These are phyloP conservation scores for Saguinus imperator DNA, from an alignment of 2,113 vertebrate genomes.

Conservation along the genomic window DNA sequence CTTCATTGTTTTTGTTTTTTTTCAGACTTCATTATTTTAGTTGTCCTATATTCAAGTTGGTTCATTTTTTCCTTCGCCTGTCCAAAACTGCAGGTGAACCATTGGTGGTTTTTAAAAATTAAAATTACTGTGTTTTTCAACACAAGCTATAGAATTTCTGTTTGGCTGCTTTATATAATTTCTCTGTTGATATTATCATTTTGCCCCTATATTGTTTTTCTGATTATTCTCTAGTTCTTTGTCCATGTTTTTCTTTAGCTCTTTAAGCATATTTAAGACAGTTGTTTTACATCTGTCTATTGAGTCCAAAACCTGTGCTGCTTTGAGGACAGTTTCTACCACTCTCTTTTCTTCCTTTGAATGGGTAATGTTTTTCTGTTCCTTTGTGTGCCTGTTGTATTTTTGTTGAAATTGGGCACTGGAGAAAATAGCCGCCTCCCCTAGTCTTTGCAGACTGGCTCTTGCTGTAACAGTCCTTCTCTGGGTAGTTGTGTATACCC, in stretches of 20 bases:
- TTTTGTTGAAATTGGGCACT: not conserved
- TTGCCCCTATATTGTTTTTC: not conserved
- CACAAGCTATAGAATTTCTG: not conserved
- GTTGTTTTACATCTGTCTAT: not conserved
- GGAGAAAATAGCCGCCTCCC: not conserved
- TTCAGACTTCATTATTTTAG: not conserved
- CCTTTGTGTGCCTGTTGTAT: not conserved
- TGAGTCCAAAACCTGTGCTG: not conserved
- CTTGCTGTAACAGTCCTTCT: not conserved
- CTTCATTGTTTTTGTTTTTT: conserved; percentile 21
- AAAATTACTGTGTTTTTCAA: not conserved
- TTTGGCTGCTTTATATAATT: not conserved
- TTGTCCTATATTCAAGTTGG: not conserved
- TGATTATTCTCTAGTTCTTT: not conserved
- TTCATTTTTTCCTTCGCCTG: not conserved
- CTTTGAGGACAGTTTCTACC: not conserved
- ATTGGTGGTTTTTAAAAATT: not conserved
- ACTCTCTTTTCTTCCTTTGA: not conserved
- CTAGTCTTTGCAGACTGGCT: not conserved
- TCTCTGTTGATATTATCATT: not conserved
- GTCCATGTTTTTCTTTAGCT: not conserved
- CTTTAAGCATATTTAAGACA: not conserved
- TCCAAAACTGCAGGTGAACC: not conserved
- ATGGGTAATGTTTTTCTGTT: not conserved
- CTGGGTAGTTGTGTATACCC: not conserved